These are phyloP conservation scores for Pemphredon lugubris DNA, from an alignment of 2,888 invertebrate genomes.

Conservation along the genomic window DNA sequence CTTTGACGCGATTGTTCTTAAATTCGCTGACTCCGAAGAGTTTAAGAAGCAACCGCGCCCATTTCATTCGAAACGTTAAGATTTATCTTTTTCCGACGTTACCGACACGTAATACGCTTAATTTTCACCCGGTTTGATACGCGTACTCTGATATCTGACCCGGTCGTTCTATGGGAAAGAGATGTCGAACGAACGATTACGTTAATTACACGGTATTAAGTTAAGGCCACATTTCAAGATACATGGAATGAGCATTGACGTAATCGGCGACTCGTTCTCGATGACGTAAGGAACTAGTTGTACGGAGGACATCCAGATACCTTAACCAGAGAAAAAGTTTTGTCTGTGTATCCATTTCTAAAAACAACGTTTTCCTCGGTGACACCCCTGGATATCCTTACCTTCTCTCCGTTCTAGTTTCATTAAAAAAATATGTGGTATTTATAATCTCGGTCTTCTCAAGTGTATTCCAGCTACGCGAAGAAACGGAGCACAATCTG, in stretches of 20 bases:
- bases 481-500: too few relatives aligned
- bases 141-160: too few relatives aligned
- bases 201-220: conserved; percentile 30
- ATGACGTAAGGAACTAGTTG: conserved; percentile 57
- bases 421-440: neutral
- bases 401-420: neutral
- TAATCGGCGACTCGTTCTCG: conserved; percentile 61
- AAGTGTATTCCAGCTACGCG: too few relatives aligned
- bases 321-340: conserved; percentile 36
- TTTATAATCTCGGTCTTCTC: too few relatives aligned
- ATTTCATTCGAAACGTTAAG: too few relatives aligned
- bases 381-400: neutral
- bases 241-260: conserved; percentile 45
- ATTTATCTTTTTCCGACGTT: neutral
- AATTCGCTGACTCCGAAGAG: neutral
- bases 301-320: conserved; percentile 50
- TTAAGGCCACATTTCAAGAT: conserved; percentile 40
- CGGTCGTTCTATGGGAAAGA: too few relatives aligned
- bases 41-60: too few relatives aligned
- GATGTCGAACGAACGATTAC: conserved; percentile 2
- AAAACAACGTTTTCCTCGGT: conserved; percentile 12
- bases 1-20: neutral
- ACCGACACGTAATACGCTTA: too few relatives aligned
- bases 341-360: conserved; percentile 26
- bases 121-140: too few relatives aligned